Percentiles rank a stretch among this genome's conserved stretches.
Evolutionary conservation across 2,113 vertebrate genomes (phyloP).

Genomic region (Thamnophis sirtalis): DNA sequence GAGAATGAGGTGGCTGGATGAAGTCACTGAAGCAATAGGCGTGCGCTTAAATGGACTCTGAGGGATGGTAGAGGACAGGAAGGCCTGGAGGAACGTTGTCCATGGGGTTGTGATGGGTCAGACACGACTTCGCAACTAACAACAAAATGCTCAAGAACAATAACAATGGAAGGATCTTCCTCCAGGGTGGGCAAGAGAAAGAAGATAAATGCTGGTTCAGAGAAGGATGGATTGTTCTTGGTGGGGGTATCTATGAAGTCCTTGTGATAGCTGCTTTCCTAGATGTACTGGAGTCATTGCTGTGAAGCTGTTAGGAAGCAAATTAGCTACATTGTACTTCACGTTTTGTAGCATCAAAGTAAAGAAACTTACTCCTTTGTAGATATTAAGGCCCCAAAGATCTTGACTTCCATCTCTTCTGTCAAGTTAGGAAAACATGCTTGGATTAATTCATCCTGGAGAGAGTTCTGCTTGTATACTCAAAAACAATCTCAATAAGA

Average conservation of each 20-base stretch:
- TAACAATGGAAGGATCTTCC: neutral
- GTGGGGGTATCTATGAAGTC: neutral
- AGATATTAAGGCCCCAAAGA: neutral
- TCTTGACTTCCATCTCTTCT: neutral
- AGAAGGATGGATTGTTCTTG: neutral
- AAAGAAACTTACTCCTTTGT: neutral
- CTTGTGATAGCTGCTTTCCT: neutral
- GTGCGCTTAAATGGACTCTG: too few relatives aligned
- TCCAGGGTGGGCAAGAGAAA: neutral
- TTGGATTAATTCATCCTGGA: neutral
- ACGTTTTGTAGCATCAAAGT: neutral
- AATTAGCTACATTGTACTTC: neutral
- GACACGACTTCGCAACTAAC: too few relatives aligned
- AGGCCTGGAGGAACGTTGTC: too few relatives aligned
- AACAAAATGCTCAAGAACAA: neutral
- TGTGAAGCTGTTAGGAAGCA: neutral
- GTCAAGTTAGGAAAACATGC: neutral
- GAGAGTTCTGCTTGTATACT: neutral
- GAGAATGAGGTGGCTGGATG: too few relatives aligned
- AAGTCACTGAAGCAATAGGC: too few relatives aligned
- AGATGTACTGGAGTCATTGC: neutral
- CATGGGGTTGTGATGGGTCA: too few relatives aligned
- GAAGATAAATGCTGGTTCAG: neutral
- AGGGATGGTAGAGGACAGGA: too few relatives aligned
- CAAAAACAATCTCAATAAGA: neutral